Conservation (phyloP, 2,888 invertebrate species). For the Boloria selene region DNA sequence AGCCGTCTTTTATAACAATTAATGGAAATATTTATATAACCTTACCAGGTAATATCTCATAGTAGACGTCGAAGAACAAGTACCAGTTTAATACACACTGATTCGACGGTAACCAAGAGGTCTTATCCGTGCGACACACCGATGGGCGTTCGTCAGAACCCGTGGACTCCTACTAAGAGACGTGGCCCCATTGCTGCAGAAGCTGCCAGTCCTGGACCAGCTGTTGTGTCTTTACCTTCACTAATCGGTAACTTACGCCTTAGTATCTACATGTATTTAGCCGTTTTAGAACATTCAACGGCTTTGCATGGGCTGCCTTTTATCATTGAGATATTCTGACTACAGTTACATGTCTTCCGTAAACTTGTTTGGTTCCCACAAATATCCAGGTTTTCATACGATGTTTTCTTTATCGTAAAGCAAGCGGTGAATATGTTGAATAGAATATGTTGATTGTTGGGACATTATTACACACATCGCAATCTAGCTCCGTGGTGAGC, state of each 20-base stretch:
- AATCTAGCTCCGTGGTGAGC: too few species aligned
- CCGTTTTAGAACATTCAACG: too few species aligned
- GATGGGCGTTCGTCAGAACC: conserved; percentile 90
- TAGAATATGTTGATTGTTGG: too few species aligned
- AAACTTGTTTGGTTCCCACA: too few species aligned
- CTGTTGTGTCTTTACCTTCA: conserved; percentile 90
- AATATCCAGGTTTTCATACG: too few species aligned
- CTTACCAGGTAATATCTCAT: conserved; percentile 29
- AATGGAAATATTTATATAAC: not conserved
- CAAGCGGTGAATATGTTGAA: too few species aligned
- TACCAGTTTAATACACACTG: conserved; percentile 44
- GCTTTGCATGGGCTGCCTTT: too few species aligned
- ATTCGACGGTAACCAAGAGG: conserved; percentile 52
- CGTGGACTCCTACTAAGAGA: conserved; percentile 95
- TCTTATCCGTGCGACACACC: conserved; percentile 56
- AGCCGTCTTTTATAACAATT: too few species aligned
- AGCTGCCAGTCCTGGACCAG: conserved; percentile 92
- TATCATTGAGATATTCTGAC: too few species aligned
- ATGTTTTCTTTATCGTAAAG: too few species aligned
- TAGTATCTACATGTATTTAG: conserved; percentile 3
- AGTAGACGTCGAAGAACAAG: conserved; percentile 25
- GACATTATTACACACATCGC: too few species aligned
- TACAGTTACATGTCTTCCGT: too few species aligned
- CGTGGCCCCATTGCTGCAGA: conserved; percentile 95
- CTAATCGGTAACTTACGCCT: conserved; percentile 86